phyloP scores from a whole-genome alignment of 1,140 invertebrate genomes.

The Anoplophora glabripennis region DNA sequence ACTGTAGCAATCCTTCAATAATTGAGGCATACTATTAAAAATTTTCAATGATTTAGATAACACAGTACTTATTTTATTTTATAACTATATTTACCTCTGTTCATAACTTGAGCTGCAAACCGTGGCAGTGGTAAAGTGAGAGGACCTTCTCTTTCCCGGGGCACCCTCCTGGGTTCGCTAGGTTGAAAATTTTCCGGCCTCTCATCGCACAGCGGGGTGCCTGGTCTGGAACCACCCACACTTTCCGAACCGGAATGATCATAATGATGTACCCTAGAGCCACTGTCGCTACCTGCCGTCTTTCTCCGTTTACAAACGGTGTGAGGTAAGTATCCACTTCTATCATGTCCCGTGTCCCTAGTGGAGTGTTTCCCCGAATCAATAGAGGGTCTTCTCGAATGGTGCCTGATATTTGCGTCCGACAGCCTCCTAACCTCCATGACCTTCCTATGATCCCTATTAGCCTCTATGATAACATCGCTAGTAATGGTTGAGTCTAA shows the following conservation, averaged over 20 bases:
- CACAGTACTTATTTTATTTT: too few relatives aligned
- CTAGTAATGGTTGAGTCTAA: slow-evolving; percentile 50
- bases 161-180: slow-evolving; percentile 65
- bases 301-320: slow-evolving; percentile 49
- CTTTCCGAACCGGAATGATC: slow-evolving; percentile 51
- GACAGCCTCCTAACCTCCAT: slow-evolving; percentile 56
- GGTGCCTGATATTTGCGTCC: slow-evolving; percentile 53
- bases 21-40: too few relatives aligned
- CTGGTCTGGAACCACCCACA: slow-evolving; percentile 68
- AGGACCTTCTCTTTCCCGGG: slow-evolving; percentile 63
- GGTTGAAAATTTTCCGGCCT: slow-evolving; percentile 71
- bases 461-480: slow-evolving; percentile 47
- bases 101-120: slow-evolving; percentile 70
- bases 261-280: slow-evolving; percentile 49
- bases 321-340: slow-evolving; percentile 40
- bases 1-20: too few relatives aligned
- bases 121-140: slow-evolving; percentile 78
- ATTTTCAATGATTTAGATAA: too few relatives aligned
- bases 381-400: slow-evolving; percentile 52
- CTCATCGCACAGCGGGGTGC: slow-evolving; percentile 81
- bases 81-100: slow-evolving; percentile 13
- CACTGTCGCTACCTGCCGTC: slow-evolving; percentile 47
- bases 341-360: slow-evolving; percentile 33
- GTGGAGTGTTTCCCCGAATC: slow-evolving; percentile 41
- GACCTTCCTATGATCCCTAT: slow-evolving; percentile 53